Conservation (phyloP, 1,140 invertebrate genomes). For the Drosophila triauraria region DNA sequence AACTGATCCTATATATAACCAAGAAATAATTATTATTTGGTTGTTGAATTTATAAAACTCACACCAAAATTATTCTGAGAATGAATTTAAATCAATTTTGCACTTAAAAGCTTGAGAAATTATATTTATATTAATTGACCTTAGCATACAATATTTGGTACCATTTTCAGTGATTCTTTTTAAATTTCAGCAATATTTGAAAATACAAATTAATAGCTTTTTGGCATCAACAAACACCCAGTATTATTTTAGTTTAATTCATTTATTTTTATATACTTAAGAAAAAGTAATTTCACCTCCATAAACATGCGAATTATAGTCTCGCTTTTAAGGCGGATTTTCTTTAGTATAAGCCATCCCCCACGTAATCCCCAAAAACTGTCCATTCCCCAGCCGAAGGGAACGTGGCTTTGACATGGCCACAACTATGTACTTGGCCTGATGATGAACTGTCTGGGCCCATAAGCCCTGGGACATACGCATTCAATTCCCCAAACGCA, state of each 20-base stretch:
- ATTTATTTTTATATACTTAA: no score
- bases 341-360: background rate
- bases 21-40: background rate
- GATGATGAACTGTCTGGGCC: slow-evolving; percentile 72
- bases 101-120: no score
- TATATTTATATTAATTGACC: no score
- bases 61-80: background rate
- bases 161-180: no score
- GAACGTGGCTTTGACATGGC: background rate
- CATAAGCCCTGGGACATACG: slow-evolving; percentile 70
- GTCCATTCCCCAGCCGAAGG: slow-evolving; percentile 11
- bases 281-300: no score
- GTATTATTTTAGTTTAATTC: no score
- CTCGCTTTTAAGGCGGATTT: background rate
- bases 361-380: slow-evolving; percentile 3
- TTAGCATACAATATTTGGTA: no score
- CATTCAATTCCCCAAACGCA: slow-evolving; percentile 80
- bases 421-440: slow-evolving; percentile 67
- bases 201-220: no score
- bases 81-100: background rate
- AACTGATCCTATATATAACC: no score
- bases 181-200: no score
- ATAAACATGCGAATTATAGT: background rate
- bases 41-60: background rate
- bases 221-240: no score